Base-by-base conservation (phyloP, 2,888 invertebrate species). In the Athrips mouffetella region DNA sequence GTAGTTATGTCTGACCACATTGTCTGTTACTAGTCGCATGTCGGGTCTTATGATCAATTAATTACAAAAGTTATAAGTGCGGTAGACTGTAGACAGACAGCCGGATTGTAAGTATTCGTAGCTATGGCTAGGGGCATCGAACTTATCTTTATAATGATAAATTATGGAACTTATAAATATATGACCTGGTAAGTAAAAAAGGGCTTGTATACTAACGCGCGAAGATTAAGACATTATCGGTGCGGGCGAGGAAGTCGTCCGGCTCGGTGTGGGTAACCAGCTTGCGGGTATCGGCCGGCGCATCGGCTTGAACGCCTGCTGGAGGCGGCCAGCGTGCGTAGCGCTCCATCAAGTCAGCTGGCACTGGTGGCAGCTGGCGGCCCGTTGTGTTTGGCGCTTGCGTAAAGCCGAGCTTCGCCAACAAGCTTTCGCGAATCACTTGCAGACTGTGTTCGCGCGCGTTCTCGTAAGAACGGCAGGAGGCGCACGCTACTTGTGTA, bases 161-260 rank as follows among this genome's bases (percentile, higher is more conserved):
- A 50, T 50, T 40, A 46, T 42, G 23, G 29, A 13, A 23, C 20
- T 56, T 57, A 57, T 57, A 57, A 63, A 58, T 58, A 4, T 30
- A 37, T 33, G 50, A 16, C 23, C 27, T 20, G 37, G 4, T 37
- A 13, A 64, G 70, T 71, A 2, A 71, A 70, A 50, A 35, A 6
- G 1, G 10, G 68, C 67, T 66, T 71, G 66, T 63, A 76, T 89
- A 89, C 90, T 90, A 89, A 90, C 89, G 92, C 67, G 92, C 92
- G 83, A 93, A 93, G 60, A 91, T 91, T 76, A 93, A 81, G 65
- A 93, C 90, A 69, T 91, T 91, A 73, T 93, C 91, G 53, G 92
- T 92, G 67, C 90, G 90, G 60, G 91, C 91, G 67, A 91, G 91
- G 81, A 90, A 92, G 74, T 92, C 92, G 67, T 93, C 92, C 56